Conservation (phyloP, 1,140 invertebrate genomes). For the Tachypleus tridentatus region DNA sequence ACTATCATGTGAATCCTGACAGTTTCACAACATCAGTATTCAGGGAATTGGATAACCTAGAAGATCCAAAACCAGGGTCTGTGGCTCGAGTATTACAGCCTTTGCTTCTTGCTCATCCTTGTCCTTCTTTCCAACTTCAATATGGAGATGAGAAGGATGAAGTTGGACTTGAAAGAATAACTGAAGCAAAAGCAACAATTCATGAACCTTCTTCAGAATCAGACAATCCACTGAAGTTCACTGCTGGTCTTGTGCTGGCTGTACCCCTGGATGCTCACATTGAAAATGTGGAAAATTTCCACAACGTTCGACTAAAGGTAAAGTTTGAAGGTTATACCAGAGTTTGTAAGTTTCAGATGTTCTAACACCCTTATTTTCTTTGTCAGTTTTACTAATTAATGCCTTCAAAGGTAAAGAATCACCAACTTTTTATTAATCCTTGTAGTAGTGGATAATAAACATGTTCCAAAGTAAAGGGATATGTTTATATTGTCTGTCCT, state of each 20-base stretch:
- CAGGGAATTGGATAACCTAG: slow-evolving; percentile 56
- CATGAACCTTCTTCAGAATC: slow-evolving; percentile 67
- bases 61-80: slow-evolving; percentile 70
- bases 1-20: slow-evolving; percentile 48
- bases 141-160: slow-evolving; percentile 26
- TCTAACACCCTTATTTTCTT: slow-evolving; percentile 1
- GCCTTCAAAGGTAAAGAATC: neutral
- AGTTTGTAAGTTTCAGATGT: neutral
- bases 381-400: neutral
- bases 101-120: slow-evolving; percentile 45
- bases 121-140: slow-evolving; percentile 16
- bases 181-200: slow-evolving; percentile 58
- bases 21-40: slow-evolving; percentile 66
- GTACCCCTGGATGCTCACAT: slow-evolving; percentile 76
- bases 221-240: slow-evolving; percentile 82
- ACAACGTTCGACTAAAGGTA: slow-evolving; percentile 62
- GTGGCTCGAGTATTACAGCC: slow-evolving; percentile 67
- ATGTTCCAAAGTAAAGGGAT: too few species aligned
- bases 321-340: neutral
- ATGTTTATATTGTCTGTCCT: too few species aligned
- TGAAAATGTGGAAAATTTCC: slow-evolving; percentile 57
- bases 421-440: neutral
- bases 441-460: too few species aligned
- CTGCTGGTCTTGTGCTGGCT: slow-evolving; percentile 75
- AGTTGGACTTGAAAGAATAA: slow-evolving; percentile 21